Percentiles rank a stretch among this genome's conserved stretches.
phyloP scores from a whole-genome alignment of 1,140 invertebrate species.

The Aphelenchoides fujianensis region DNA sequence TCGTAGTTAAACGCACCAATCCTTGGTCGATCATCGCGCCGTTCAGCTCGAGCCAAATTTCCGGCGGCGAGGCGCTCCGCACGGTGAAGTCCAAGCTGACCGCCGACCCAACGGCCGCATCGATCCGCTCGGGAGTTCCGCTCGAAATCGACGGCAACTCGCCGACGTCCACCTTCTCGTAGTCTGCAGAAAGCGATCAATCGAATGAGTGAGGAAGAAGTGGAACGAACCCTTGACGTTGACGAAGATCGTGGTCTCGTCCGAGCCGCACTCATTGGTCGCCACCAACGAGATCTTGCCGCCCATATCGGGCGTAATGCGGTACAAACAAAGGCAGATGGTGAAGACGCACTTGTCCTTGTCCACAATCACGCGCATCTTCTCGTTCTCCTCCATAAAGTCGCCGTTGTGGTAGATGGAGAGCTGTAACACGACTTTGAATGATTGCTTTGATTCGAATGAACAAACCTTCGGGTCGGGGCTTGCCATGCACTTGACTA shows the following conservation, averaged over 20 bases:
- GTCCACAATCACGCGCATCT: conserved; percentile 22
- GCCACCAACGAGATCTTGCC: conserved; percentile 26
- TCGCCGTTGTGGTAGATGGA: conserved; percentile 27
- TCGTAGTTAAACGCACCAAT: background rate
- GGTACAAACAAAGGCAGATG: conserved; percentile 10
- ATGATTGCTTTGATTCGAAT: background rate
- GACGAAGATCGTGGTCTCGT: conserved; percentile 8
- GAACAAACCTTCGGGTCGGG: conserved; percentile 17
- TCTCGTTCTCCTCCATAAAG: conserved; percentile 27
- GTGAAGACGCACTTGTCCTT: conserved; percentile 27
- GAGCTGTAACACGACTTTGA: conserved; percentile 12
- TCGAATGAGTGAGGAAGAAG: background rate
- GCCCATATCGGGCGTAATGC: conserved; percentile 3
- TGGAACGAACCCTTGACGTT: conserved; percentile 10
- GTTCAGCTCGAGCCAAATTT: conserved; percentile 6
- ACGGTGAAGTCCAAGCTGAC: background rate
- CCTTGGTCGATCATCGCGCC: background rate
- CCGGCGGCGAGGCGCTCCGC: conserved; percentile 14
- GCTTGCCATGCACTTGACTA: conserved; percentile 19
- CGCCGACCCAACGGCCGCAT: conserved; percentile 1
- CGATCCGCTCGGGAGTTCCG: background rate
- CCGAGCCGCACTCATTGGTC: conserved; percentile 22
- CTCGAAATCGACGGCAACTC: background rate
- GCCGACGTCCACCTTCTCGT: background rate
- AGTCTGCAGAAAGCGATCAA: background rate